phyloP scores from a whole-genome alignment of 2,888 invertebrate genomes.

The Meteorus cinctellus region DNA sequence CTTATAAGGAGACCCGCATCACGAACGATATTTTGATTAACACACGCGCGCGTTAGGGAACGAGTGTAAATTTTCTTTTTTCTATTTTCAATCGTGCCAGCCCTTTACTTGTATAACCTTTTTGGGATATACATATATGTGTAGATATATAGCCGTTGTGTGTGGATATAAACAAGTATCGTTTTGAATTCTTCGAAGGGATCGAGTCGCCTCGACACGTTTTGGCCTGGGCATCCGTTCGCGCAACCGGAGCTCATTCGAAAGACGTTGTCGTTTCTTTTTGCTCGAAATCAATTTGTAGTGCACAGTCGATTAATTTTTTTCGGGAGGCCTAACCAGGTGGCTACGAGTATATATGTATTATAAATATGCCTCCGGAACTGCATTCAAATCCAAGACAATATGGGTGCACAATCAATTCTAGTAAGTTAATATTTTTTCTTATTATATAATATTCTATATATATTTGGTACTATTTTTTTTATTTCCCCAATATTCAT shows the following conservation, averaged over 20 bases:
- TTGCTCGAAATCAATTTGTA: slow-evolving; percentile 67
- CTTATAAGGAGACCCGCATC: slow-evolving; percentile 8
- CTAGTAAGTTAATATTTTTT: slow-evolving; percentile 1
- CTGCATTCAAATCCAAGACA: background rate
- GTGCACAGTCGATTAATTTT: slow-evolving; percentile 64
- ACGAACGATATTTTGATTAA: slow-evolving; percentile 32
- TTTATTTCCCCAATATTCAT: background rate
- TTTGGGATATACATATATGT: background rate
- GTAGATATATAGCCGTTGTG: background rate
- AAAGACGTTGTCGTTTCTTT: slow-evolving; percentile 49
- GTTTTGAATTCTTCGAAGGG: slow-evolving; percentile 34
- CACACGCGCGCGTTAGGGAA: slow-evolving; percentile 19
- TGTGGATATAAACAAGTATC: background rate
- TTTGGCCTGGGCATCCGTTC: slow-evolving; percentile 45
- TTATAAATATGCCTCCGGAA: slow-evolving; percentile 42
- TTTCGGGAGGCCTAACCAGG: slow-evolving; percentile 50
- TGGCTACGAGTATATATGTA: slow-evolving; percentile 47
- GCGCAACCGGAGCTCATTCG: slow-evolving; percentile 52
- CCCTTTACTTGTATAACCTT: slow-evolving; percentile 19
- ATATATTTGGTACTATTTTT: background rate
- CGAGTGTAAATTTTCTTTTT: slow-evolving; percentile 11
- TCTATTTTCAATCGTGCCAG: background rate
- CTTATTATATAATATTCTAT: background rate
- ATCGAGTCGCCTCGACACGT: slow-evolving; percentile 32
- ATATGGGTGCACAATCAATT: background rate